Conservation (phyloP, 2,888 invertebrate species). For the Lycia hirtaria region DNA sequence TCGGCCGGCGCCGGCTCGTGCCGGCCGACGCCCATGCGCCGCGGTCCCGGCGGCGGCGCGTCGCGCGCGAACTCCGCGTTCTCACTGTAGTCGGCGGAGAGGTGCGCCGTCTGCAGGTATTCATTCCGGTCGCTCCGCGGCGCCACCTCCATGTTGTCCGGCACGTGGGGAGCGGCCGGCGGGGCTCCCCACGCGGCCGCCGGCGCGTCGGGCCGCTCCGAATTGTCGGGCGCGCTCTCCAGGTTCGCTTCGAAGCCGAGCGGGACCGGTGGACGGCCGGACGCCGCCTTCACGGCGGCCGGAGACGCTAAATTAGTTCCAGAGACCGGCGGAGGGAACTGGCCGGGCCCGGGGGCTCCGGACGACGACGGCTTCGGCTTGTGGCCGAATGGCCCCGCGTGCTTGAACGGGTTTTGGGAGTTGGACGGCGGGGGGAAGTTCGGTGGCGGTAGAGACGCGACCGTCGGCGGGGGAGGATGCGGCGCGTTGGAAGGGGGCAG, state of each 20-base stretch:
- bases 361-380: slow-evolving; percentile 63
- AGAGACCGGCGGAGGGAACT: slow-evolving; percentile 57
- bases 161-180: slow-evolving; percentile 62
- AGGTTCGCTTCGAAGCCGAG: slow-evolving; percentile 85
- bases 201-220: slow-evolving; percentile 86
- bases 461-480: slow-evolving; percentile 34
- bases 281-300: slow-evolving; percentile 39
- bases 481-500: slow-evolving; percentile 15
- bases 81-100: slow-evolving; percentile 85
- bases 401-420: slow-evolving; percentile 76
- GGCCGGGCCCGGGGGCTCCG: slow-evolving; percentile 45
- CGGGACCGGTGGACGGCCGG: slow-evolving; percentile 52
- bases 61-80: slow-evolving; percentile 72
- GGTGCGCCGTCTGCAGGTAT: slow-evolving; percentile 91
- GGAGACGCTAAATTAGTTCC: neutral
- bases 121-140: slow-evolving; percentile 90
- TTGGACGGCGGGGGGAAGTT: slow-evolving; percentile 56
- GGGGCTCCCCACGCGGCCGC: slow-evolving; percentile 52
- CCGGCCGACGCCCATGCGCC: slow-evolving; percentile 88
- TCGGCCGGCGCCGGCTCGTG: slow-evolving; percentile 80
- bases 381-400: slow-evolving; percentile 78
- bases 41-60: slow-evolving; percentile 82
- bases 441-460: slow-evolving; percentile 51
- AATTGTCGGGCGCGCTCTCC: slow-evolving; percentile 89
- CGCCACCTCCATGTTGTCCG: slow-evolving; percentile 86